Conservation (phyloP, 2,797 vertebrate species). For the Enoplosus armatus region DNA sequence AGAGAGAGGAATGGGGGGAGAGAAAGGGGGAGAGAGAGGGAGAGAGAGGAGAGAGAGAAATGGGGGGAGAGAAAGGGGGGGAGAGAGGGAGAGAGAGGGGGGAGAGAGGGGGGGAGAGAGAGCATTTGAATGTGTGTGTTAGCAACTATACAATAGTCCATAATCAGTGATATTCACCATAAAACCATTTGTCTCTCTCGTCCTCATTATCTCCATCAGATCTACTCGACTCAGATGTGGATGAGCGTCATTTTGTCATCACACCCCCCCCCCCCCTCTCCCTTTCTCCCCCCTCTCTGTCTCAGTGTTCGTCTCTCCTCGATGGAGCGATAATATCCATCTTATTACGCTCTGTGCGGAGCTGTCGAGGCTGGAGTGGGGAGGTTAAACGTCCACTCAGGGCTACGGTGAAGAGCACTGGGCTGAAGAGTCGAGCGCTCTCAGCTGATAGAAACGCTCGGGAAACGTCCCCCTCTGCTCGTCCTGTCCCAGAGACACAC, state of each 20-base stretch:
- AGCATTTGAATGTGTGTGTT: not conserved
- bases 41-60: no score
- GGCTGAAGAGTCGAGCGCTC: slow-evolving; percentile 37
- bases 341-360: slow-evolving; percentile 21
- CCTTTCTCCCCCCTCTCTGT: slow-evolving; percentile 40
- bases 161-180: slow-evolving; percentile 29
- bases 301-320: slow-evolving; percentile 82
- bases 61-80: not conserved
- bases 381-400: slow-evolving; percentile 59
- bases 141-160: not conserved
- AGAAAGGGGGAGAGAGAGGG: no score
- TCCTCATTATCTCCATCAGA: slow-evolving; percentile 36
- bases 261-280: slow-evolving; percentile 71
- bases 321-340: slow-evolving; percentile 46
- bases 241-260: slow-evolving; percentile 25
- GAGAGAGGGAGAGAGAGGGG: not conserved
- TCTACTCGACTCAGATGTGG: slow-evolving; percentile 16
- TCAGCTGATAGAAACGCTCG: slow-evolving; percentile 47
- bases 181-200: not conserved
- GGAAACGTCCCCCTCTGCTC: not conserved
- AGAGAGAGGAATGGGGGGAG: not conserved
- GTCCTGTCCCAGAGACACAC: slow-evolving; percentile 15
- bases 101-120: no score
- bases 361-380: slow-evolving; percentile 41
- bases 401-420: slow-evolving; percentile 11